Base-by-base conservation (phyloP, 2,113 vertebrate genomes). In the Pampusana beccarii region DNA sequence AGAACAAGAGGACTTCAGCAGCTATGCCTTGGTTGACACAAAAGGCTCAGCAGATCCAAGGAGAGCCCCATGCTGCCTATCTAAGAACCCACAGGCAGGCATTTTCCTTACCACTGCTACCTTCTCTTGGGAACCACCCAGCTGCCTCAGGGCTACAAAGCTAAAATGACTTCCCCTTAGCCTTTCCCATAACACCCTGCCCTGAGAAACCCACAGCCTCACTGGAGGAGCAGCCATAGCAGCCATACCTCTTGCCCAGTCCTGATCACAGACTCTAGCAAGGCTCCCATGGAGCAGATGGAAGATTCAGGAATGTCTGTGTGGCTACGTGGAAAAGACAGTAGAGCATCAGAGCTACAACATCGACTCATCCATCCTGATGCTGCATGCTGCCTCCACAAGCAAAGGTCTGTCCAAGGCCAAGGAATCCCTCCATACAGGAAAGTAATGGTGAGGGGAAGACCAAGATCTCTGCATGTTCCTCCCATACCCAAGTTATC, bases 261-360 rank as follows among this genome's bases (percentile, higher is more conserved):
- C 92, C 93, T 98, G 91, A 99, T 98, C 79, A 99, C 92, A 31
- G 98, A 97, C 57, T 99, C 99, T 80, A 99, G 91, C 66, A 97
- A 79, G 51, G 98, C 98, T 31, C 99, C 99, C 1, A 95, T 78
- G 85, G 99, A 99, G 36, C 96, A 97, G 82, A 99, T 64, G 64
- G 97, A 98, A 31, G 98, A 97, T 13, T 98, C 97, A 0, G 99
- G 99, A 80, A 99, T 98, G 83, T 98, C 98, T 0, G 98, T 98
- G 11, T 99, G 99, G 19, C 98, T 99, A 78, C 1, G 10, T 46
- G 93, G 42, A 58, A 51, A 67, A 86, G n/a, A 88, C 31, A 95
- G 80, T 13, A 61, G 9, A 66, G 14, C 20, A 50, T 78, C 21
- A 74, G 51, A 75, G 16, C 29, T 34, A 31, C 0, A 0, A 28